These are phyloP conservation scores for Macrobrachium rosenbergii DNA, from an alignment of 1,140 invertebrate genomes.

Conservation along the genomic window DNA sequence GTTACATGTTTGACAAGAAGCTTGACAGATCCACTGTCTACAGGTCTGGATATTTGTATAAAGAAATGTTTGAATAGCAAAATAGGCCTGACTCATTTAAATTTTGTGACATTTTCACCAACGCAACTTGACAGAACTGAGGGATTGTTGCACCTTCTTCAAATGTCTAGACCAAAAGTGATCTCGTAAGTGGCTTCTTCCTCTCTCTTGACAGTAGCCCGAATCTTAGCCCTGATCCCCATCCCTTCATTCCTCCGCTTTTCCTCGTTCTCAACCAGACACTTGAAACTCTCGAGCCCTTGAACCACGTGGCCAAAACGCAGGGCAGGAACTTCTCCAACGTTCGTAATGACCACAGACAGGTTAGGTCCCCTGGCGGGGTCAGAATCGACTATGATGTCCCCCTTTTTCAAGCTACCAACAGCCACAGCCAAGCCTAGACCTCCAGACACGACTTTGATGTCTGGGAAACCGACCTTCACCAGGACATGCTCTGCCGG, in stretches of 20 bases:
- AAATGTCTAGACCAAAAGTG: slow-evolving; percentile 41
- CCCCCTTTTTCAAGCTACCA: slow-evolving; percentile 21
- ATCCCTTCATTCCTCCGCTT: background rate
- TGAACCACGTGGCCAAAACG: slow-evolving; percentile 19
- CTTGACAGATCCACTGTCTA: no score
- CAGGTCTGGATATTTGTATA: no score
- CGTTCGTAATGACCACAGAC: slow-evolving; percentile 25
- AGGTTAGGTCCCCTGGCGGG: background rate
- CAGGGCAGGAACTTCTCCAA: slow-evolving; percentile 31
- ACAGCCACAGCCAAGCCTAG: slow-evolving; percentile 8
- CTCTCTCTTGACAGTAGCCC: slow-evolving; percentile 37
- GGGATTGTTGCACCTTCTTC: background rate
- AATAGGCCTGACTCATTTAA: no score
- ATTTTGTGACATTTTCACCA: no score
- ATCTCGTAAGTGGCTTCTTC: slow-evolving; percentile 39
- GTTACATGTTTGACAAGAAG: no score
- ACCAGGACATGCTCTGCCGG: background rate
- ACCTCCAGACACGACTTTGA: slow-evolving; percentile 14
- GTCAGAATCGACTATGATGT: slow-evolving; percentile 29
- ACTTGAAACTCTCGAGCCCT: slow-evolving; percentile 41
- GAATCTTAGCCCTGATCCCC: slow-evolving; percentile 26
- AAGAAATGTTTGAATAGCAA: no score
- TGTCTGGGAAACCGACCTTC: slow-evolving; percentile 35
- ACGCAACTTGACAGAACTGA: background rate
- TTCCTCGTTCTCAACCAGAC: slow-evolving; percentile 21